These are phyloP conservation scores for Ochlodes sylvanus DNA, from an alignment of 2,888 invertebrate genomes.

Conservation along the genomic window DNA sequence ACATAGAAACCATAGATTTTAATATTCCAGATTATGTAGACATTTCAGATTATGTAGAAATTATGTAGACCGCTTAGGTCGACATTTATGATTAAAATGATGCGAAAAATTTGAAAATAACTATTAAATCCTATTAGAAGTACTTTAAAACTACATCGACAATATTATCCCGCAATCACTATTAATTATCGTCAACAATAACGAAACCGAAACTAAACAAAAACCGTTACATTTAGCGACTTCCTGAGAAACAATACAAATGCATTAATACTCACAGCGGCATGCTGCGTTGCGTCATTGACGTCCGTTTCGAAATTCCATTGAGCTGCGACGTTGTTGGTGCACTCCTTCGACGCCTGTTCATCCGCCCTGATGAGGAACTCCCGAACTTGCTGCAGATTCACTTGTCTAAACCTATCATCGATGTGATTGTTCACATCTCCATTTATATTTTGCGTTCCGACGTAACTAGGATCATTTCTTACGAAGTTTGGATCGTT, in stretches of 20 bases:
- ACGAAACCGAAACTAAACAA: conserved; percentile 20
- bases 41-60: too few relatives aligned
- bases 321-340: conserved; percentile 93
- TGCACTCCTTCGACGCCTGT: conserved; percentile 92
- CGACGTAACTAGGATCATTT: conserved; percentile 74
- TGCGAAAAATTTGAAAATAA: too few relatives aligned
- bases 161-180: background rate
- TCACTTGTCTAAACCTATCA: conserved; percentile 73
- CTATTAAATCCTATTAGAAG: background rate
- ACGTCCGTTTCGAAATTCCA: conserved; percentile 96
- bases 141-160: background rate
- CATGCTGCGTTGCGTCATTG: conserved; percentile 91
- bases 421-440: conserved; percentile 70
- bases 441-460: conserved; percentile 72
- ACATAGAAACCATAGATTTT: too few relatives aligned
- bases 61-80: too few relatives aligned
- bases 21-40: too few relatives aligned
- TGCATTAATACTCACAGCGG: conserved; percentile 88
- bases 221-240: conserved; percentile 36
- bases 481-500: conserved; percentile 83
- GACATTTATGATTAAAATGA: too few relatives aligned
- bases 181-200: conserved; percentile 15
- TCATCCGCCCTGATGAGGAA: conserved; percentile 90
- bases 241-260: conserved; percentile 41
- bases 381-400: conserved; percentile 79